Percentiles rank a stretch among this genome's conserved stretches.
Conservation (phyloP, 2,888 invertebrate species). For the Leptothorax acervorum region DNA sequence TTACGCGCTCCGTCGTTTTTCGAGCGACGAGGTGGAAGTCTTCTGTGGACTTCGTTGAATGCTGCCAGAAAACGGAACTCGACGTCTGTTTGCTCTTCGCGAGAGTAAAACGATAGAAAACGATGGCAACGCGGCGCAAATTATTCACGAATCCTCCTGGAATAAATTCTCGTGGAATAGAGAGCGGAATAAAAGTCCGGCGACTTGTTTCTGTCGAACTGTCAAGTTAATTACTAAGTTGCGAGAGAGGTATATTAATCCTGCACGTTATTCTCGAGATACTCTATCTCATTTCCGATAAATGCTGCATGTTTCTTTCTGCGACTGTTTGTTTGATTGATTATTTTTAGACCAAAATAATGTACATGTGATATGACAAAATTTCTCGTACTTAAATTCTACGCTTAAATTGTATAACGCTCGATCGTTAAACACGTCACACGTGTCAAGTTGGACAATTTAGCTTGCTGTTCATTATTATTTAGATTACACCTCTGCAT, state of each 20-base stretch:
- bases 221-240: constrained; percentile 40
- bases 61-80: constrained; percentile 18
- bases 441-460: not conserved
- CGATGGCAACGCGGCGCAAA: constrained; percentile 31
- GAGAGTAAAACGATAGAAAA: constrained; percentile 21
- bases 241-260: constrained; percentile 8
- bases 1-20: constrained; percentile 33
- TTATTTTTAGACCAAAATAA: not conserved
- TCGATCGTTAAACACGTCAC: not conserved
- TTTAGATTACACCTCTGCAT: constrained; percentile 11
- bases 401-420: not conserved
- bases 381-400: not conserved
- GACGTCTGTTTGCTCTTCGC: constrained; percentile 16
- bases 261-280: not conserved
- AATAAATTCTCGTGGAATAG: constrained; percentile 25
- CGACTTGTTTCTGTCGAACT: constrained; percentile 32
- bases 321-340: not conserved
- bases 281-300: not conserved
- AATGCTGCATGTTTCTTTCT: not conserved
- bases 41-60: constrained; percentile 47
- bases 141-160: constrained; percentile 42
- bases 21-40: constrained; percentile 40
- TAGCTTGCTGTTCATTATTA: not conserved
- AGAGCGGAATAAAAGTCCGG: constrained; percentile 10
- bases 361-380: not conserved